Base-by-base conservation (phyloP, 1,140 invertebrate species). In the Phortica variegata region DNA sequence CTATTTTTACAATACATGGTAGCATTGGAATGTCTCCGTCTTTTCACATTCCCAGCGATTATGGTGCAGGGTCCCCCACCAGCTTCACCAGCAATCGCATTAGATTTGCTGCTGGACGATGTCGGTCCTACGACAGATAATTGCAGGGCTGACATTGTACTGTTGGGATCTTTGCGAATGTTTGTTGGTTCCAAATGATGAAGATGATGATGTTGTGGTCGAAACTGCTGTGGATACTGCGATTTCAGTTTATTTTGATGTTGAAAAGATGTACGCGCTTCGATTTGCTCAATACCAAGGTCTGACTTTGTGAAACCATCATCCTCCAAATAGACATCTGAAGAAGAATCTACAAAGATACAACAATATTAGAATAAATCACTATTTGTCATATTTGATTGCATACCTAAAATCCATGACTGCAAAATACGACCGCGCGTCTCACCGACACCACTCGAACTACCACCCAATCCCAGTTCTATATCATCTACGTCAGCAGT, bases 11-110 rank as follows among this genome's bases (percentile, higher is more conserved):
- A 61, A n/a, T 69, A 56, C 19, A 56, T 58, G 40, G 66, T 71
- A 16, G 83, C 83, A 75, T 85, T 85, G 9, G 84, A 85, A 77
- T 85, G 83, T 60, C 84, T 70, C 29, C 84, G 77, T 71, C 70
- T 52, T 34, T 73, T 74, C 45, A 73, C 62, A 29, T 32, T 2
- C 42, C 49, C 9, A 40, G 9, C 9, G 31, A 15, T 12, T 19
- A 43, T 3, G 12, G 44, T 26, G 23, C 42, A 9, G 16, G 47
- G 16, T 39, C 42, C 8, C 5, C 31, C 15, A 19, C 23, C 26
- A 41, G 16, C 38, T 15, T 12, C 16, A 18, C 12, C 37, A 39
- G 4, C 19, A 9, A 29, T 13, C 4, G 33, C 16, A 36, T n/a
- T 36, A 13, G n/a, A n/a, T n/a, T n/a, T n/a, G n/a, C n/a, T n/a